Evolutionary conservation across 2,113 vertebrate genomes (phyloP), one percentile per base, ranked within the genome.

Genomic region (Periophthalmodon schlosseri): DNA sequence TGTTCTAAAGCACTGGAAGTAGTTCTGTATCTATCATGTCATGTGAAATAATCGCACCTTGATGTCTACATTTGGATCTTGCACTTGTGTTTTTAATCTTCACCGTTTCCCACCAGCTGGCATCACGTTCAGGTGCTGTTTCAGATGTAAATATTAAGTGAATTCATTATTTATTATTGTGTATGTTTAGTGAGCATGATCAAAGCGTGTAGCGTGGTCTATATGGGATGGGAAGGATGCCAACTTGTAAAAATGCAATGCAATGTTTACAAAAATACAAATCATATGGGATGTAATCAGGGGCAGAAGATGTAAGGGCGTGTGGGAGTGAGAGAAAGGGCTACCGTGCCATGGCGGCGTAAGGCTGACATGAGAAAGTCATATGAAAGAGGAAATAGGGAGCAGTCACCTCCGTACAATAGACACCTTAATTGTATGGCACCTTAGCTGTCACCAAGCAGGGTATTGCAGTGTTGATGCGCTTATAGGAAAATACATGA

Each of bases 91-190:
- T 73, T 82, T 79, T 76, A 72, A 77, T 83, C 74, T 73, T 61
- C 14, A 28, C 72, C 47, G 61, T 75, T 86, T 23, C 64, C 77
- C 78, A 36, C 86, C 87, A 86, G 85, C 86, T 85, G 85, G 67
- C 81, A 81, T 84, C 20, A 75, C 73, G 72, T 77, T 64, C 28
- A 6, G 52, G n/a, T 75, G 47, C 44, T 78, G 73, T 20, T 60
- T 74, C 50, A 52, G 28, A 56, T 70, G 69, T 49, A 77, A 68
- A 69, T 68, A 5, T 57, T 33, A 15, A 21, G 68, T 18, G 73
- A 70, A 75, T 85, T 65, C 52, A 71, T 79, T 69, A 54, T 50
- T 16, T 67, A 67, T 56, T 34, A 8, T 84, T 80, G 68, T 78
- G 76, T 74, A 60, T 80, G 76, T 88, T 84, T 78, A 69, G 69